phyloP scores from a whole-genome alignment of 2,888 invertebrate species.

The Noctuana brunneofusca region DNA sequence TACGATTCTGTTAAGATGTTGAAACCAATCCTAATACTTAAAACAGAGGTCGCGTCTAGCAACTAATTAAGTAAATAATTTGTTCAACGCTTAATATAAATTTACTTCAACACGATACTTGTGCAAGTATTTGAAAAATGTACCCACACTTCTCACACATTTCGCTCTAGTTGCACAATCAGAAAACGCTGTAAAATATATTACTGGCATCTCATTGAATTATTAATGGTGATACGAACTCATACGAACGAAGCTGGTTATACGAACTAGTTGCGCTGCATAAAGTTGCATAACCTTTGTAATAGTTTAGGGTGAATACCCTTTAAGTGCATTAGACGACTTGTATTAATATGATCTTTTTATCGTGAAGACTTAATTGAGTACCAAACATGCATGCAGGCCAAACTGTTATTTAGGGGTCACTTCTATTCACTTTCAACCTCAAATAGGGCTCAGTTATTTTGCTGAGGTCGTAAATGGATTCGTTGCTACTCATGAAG shows the following conservation, averaged over 20 bases:
- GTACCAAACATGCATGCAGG: too few relatives aligned
- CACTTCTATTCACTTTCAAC: too few relatives aligned
- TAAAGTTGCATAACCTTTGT: constrained; percentile 15
- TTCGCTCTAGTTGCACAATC: constrained; percentile 13
- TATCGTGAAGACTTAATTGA: too few relatives aligned
- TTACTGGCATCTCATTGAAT: constrained; percentile 14
- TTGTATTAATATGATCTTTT: too few relatives aligned
- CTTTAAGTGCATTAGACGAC: constrained; percentile 2
- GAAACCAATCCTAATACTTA: too few relatives aligned
- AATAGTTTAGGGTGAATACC: constrained; percentile 1
- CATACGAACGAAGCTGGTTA: constrained; percentile 13
- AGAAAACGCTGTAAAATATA: constrained; percentile 18
- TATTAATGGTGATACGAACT: constrained; percentile 12
- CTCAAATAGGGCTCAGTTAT: too few relatives aligned
- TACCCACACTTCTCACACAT: constrained; percentile 1
- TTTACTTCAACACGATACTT: background rate
- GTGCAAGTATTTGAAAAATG: constrained; percentile 16
- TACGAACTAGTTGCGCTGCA: constrained; percentile 14
- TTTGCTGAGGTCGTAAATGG: too few relatives aligned
- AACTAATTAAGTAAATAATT: background rate
- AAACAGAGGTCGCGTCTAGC: too few relatives aligned
- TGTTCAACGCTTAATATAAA: background rate
- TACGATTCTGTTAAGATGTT: too few relatives aligned
- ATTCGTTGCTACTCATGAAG: too few relatives aligned
- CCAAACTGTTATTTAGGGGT: too few relatives aligned